Conservation (phyloP, 30 jellyfish, hydroid and myxozoan species). For the Chironex yamaguchii region DNA sequence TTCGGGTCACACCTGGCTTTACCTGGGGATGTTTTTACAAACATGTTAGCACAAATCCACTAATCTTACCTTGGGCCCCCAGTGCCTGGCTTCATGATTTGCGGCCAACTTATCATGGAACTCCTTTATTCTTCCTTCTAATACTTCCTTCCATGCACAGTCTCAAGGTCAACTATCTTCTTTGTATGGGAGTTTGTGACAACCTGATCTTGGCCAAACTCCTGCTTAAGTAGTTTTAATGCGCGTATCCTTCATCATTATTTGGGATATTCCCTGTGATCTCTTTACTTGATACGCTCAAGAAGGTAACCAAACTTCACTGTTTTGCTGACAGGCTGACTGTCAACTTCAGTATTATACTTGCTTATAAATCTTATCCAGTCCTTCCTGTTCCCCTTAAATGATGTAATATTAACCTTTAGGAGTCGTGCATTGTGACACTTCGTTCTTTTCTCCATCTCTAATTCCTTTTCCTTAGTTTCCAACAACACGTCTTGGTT, state of each 20-base stretch:
- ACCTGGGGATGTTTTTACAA: no score
- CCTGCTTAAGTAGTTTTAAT: conserved; percentile 41
- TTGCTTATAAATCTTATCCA: conserved; percentile 38
- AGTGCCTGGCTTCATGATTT: conserved; percentile 57
- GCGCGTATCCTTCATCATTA: conserved; percentile 59
- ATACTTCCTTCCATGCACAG: conserved; percentile 15
- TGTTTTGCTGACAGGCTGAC: conserved; percentile 45
- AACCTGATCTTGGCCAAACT: conserved; percentile 47
- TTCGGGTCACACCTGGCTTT: neutral
- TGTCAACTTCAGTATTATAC: conserved; percentile 30
- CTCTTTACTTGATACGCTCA: conserved; percentile 42
- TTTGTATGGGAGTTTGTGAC: conserved; percentile 49
- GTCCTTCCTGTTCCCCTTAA: conserved; percentile 54
- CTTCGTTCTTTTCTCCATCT: conserved; percentile 32
- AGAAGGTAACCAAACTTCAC: conserved; percentile 27
- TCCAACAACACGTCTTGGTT: conserved; percentile 25
- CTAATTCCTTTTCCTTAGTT: conserved; percentile 58
- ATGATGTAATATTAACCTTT: conserved; percentile 37
- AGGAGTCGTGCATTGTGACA: neutral
- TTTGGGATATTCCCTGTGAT: conserved; percentile 45
- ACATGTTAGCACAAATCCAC: no score
- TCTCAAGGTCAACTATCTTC: conserved; percentile 26
- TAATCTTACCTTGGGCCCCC: no score
- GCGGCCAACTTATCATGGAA: conserved; percentile 32
- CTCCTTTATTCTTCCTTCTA: conserved; percentile 42